Base-by-base conservation (phyloP, 2,888 invertebrate species). In the Ypsolopha sequella region DNA sequence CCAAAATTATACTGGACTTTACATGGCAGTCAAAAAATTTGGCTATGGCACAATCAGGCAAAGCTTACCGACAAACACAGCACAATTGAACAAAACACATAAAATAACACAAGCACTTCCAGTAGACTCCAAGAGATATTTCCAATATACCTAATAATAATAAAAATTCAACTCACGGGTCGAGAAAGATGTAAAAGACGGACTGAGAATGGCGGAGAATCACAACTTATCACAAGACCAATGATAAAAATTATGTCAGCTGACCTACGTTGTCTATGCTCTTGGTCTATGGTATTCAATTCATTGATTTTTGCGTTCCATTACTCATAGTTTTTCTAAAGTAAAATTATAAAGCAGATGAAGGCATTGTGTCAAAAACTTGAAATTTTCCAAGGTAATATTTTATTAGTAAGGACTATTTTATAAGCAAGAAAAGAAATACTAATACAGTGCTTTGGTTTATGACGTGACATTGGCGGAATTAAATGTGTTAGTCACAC, bases 141-240 rank as follows among this genome's bases (percentile, higher is more conserved):
- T 54, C 64, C n/a, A 50, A 68, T 60, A 61, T 59, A 54, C 52
- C 68, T 58, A 53, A 58, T 53, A 61, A 71, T 63, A 64, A 60
- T 58, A 61, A 65, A 75, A 77, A 70, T 64, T 62, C 61, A 76
- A 87, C 87, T 87, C 80, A 87, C 87, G 68, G 69, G 80, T 76
- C 78, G 68, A 73, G 73, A 79, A 76, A 81, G 81, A 80, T 70
- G 76, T 76, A 80, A 82, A 79, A 84, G 82, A 75, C 78, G 77
- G 78, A 70, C 79, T 70, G 72, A 82, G 86, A 85, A 87, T 86
- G 86, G 87, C 86, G 86, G 86, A 84, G 77, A 63, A 73, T 66
- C 68, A 77, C 78, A 79, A 85, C 80, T 78, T 86, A 86, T 87
- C 86, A 87, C 87, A 87, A 86, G 87, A 87, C 85, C 82, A 76